Evolutionary conservation across 2,797 vertebrate species (phyloP).

Genomic region (Anomalospiza imberbis): DNA sequence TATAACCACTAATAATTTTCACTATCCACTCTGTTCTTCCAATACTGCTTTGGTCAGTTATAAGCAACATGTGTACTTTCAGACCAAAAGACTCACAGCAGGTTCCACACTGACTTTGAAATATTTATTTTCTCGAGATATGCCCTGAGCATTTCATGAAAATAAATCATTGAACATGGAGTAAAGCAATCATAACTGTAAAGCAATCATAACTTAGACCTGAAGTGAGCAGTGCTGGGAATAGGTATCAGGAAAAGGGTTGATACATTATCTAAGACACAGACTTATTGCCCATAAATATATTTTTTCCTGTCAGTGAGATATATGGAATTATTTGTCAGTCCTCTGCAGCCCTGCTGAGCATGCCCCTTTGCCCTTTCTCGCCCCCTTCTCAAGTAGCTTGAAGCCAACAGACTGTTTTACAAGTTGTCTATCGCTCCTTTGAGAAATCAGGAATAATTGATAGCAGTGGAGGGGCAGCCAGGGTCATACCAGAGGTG

Average conservation of each 20-base stretch:
- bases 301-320: not conserved
- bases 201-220: not conserved
- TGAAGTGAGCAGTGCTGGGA: not conserved
- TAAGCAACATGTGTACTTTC: not conserved
- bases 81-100: not conserved
- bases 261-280: not conserved
- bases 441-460: not conserved
- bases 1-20: not conserved
- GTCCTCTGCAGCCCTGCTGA: not conserved
- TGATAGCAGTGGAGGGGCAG: not conserved
- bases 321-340: not conserved
- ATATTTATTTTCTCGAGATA: not conserved
- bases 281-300: not conserved
- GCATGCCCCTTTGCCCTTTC: not conserved
- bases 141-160: not conserved
- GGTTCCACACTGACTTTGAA: not conserved
- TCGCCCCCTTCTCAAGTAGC: too few species aligned
- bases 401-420: not conserved
- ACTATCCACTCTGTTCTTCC: not conserved
- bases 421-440: not conserved
- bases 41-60: not conserved
- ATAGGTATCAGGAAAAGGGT: not conserved
- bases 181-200: not conserved
- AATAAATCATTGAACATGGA: not conserved
- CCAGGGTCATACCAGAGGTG: not conserved